phyloP scores from a whole-genome alignment of 2,113 vertebrate species.

The Sula dactylatra region DNA sequence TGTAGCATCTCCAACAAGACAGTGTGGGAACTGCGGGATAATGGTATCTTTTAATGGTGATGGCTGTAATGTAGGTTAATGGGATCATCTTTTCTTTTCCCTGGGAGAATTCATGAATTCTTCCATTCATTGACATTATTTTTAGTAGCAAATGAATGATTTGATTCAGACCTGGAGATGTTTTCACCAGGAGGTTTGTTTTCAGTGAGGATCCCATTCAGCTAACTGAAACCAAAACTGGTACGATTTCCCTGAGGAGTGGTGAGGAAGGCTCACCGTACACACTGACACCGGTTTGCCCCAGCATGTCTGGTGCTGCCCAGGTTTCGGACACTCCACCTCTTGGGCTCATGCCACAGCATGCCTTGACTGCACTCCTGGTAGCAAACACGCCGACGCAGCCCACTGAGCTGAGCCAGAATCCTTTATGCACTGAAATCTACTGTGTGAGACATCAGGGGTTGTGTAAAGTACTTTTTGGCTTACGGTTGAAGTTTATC shows the following conservation, averaged over 20 bases:
- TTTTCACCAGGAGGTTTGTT: background rate
- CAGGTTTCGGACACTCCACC: background rate
- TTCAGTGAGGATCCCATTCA: background rate
- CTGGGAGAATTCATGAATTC: constrained; percentile 48
- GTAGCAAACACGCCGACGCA: background rate
- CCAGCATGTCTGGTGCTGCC: background rate
- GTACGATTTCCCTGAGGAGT: background rate
- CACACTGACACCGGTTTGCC: background rate
- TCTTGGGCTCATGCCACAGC: background rate
- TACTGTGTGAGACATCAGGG: accelerated
- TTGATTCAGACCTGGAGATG: background rate
- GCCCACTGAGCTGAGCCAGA: background rate
- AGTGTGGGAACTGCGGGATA: constrained; percentile 25
- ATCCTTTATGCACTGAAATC: background rate
- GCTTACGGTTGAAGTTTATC: background rate
- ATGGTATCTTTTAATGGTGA: constrained; percentile 37
- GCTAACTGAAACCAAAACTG: background rate
- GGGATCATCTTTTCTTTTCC: constrained; percentile 50
- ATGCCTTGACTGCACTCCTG: accelerated
- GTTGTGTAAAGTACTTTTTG: background rate
- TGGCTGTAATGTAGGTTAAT: constrained; percentile 58
- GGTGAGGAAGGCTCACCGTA: background rate
- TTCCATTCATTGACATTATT: constrained; percentile 49
- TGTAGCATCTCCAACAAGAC: background rate
- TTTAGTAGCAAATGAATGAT: constrained; percentile 32